A percentile compares a stretch with the other conserved stretches of the same genome.
Evolutionary conservation across 2,797 vertebrate species (phyloP).

Genomic region (Psittacula echo): DNA sequence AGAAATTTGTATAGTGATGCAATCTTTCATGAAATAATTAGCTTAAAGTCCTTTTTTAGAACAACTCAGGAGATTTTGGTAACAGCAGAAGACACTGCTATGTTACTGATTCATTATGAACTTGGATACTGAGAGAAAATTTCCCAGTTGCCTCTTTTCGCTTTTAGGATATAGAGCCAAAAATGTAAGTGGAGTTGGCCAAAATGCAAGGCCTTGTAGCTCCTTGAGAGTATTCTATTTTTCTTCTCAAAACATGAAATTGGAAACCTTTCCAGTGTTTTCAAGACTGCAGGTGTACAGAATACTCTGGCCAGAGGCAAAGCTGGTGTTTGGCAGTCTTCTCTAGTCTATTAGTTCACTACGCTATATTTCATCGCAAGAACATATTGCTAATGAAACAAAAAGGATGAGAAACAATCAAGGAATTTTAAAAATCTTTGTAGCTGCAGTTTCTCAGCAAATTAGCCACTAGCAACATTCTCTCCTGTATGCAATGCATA

Average conservation of each 20-base stretch:
- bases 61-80: constrained; percentile 60
- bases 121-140: constrained; percentile 53
- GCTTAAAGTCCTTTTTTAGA: constrained; percentile 60
- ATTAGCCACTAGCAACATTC: not conserved
- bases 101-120: constrained; percentile 69
- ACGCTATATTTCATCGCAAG: constrained; percentile 40
- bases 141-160: constrained; percentile 73
- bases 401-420: constrained; percentile 5
- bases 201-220: constrained; percentile 45
- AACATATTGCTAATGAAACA: constrained; percentile 19
- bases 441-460: constrained; percentile 11
- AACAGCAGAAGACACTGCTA: constrained; percentile 60
- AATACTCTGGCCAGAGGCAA: constrained; percentile 62
- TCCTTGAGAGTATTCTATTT: constrained; percentile 67
- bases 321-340: constrained; percentile 56
- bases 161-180: constrained; percentile 59
- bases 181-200: constrained; percentile 66
- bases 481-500: not conserved
- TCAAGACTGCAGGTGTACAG: constrained; percentile 74
- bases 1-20: constrained; percentile 61
- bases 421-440: constrained; percentile 15
- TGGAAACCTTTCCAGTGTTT: constrained; percentile 64
- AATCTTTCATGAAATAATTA: constrained; percentile 66
- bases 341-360: constrained; percentile 33
- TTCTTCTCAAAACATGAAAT: constrained; percentile 63